phyloP scores from a whole-genome alignment of 2,113 vertebrate species.

The Brachypodius melanocephalos region DNA sequence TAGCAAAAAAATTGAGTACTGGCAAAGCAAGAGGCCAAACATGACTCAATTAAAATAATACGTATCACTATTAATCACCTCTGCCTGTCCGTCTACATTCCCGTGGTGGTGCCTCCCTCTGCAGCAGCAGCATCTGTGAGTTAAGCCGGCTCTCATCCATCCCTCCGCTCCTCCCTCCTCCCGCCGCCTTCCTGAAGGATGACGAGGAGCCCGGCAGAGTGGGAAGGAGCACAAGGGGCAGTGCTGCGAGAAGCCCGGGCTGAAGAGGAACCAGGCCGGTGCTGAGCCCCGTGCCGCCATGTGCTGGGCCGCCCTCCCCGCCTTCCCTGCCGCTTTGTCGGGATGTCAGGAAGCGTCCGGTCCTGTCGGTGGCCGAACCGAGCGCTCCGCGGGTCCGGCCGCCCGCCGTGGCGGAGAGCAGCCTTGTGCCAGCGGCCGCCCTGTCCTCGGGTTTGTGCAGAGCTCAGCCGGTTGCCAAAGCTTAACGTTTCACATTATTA shows the following conservation, averaged over 20 bases:
- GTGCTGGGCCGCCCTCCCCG: neutral
- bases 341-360: rapidly evolving
- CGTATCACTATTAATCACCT: conserved; percentile 13
- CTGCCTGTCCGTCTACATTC: neutral
- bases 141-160: neutral
- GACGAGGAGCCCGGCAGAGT: neutral
- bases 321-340: rapidly evolving
- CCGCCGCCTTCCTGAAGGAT: neutral
- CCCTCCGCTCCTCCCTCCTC: neutral
- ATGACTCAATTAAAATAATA: conserved; percentile 37
- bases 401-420: rapidly evolving
- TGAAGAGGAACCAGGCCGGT: rapidly evolving
- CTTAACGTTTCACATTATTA: neutral
- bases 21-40: conserved; percentile 12
- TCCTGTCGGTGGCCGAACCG: rapidly evolving
- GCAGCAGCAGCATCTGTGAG: neutral
- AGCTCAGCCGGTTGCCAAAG: neutral
- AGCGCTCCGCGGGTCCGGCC: rapidly evolving
- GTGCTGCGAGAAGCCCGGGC: neutral
- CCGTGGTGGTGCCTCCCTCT: neutral
- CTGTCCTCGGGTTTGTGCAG: neutral
- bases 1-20: neutral
- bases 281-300: neutral
- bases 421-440: neutral
- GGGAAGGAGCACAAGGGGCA: neutral